phyloP scores from a whole-genome alignment of 1,140 invertebrate genomes.

The Pseudomyrmex sp. region DNA sequence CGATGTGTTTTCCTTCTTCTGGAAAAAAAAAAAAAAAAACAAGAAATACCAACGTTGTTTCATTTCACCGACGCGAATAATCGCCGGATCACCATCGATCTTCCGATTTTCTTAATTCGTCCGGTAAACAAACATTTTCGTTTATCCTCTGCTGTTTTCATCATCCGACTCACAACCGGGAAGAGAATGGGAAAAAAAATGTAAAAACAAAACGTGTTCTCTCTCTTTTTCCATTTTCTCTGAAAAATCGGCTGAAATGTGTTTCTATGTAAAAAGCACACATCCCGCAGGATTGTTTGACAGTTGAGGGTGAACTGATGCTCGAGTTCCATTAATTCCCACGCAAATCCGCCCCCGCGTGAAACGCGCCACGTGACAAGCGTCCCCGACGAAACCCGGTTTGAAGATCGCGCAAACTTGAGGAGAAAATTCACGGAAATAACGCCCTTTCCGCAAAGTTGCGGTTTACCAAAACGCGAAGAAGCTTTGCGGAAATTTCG shows the following conservation, averaged over 20 bases:
- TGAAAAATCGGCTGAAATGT: neutral
- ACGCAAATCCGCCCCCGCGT: neutral
- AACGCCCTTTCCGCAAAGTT: neutral
- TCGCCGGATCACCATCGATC: slow-evolving; percentile 23
- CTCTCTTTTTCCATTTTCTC: neutral
- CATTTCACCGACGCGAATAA: slow-evolving; percentile 13
- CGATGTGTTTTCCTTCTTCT: slow-evolving; percentile 9
- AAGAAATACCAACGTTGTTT: neutral
- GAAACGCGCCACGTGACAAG: slow-evolving; percentile 4
- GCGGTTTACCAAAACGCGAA: slow-evolving; percentile 13
- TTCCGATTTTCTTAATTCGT: slow-evolving; percentile 30
- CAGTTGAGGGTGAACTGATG: neutral
- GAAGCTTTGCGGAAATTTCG: neutral
- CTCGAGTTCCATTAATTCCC: slow-evolving; percentile 1
- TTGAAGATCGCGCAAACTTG: slow-evolving; percentile 13
- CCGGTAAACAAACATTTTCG: neutral
- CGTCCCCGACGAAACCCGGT: neutral
- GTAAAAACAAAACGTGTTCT: neutral
- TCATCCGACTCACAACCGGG: neutral
- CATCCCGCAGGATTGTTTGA: neutral
- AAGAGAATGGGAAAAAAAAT: neutral
- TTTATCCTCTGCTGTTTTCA: neutral
- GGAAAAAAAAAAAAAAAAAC: slow-evolving; percentile 9
- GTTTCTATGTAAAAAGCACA: neutral
- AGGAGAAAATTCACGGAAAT: slow-evolving; percentile 17